Evolutionary conservation across 2,797 vertebrate species (phyloP).

Genomic region (Eleutherodactylus coqui): DNA sequence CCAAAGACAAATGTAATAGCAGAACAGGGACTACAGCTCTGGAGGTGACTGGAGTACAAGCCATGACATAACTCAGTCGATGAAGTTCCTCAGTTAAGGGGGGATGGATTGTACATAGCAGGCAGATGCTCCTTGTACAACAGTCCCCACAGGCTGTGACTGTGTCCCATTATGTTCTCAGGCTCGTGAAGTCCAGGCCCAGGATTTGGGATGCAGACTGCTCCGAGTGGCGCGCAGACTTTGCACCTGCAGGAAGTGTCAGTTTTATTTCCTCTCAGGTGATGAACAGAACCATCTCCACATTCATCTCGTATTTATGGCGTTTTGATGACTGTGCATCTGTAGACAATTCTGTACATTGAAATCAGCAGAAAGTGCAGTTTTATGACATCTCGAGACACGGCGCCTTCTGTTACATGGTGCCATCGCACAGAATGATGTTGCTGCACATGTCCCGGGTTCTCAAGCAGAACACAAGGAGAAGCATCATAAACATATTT

Average conservation of each 20-base stretch:
- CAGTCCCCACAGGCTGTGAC: neutral
- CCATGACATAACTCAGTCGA: too few species aligned
- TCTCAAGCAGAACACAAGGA: constrained; percentile 25
- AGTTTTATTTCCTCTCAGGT: neutral
- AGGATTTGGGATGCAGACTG: neutral
- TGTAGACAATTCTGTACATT: constrained; percentile 11
- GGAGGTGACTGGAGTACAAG: too few species aligned
- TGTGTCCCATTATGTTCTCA: neutral
- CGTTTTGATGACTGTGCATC: neutral
- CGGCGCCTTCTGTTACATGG: constrained; percentile 21
- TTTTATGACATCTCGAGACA: constrained; percentile 21
- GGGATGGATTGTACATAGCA: neutral
- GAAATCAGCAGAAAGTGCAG: neutral
- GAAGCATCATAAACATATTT: neutral
- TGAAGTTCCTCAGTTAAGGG: neutral
- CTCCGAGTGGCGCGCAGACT: neutral
- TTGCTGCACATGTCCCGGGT: neutral
- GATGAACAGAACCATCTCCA: neutral
- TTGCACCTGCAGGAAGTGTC: neutral
- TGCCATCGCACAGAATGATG: neutral
- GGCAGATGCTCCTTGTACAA: neutral
- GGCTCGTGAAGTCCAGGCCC: neutral
- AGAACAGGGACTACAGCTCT: too few species aligned
- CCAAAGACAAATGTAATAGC: too few species aligned
- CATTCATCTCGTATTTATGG: neutral